Percentiles rank a stretch among this genome's conserved stretches.
These are phyloP conservation scores for Apis dorsata DNA, from an alignment of 1,140 invertebrate genomes.

Conservation along the genomic window DNA sequence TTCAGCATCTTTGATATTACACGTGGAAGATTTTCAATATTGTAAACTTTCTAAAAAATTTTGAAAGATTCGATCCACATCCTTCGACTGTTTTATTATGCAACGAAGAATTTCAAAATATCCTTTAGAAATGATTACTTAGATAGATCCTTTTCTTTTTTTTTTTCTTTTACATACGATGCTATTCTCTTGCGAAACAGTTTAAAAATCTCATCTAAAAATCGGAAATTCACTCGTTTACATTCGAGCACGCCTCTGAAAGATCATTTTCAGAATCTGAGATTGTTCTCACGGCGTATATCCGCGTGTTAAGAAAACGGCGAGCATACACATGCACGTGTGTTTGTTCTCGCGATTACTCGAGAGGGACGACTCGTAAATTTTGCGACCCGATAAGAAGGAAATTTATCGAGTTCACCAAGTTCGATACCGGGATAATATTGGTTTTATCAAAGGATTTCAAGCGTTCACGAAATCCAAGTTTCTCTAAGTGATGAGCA, in stretches of 20 bases:
- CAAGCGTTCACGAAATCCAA: background rate
- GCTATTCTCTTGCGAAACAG: no score
- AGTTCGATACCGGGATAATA: conserved; percentile 23
- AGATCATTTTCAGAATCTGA: background rate
- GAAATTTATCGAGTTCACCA: conserved; percentile 21
- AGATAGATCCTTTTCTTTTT: no score
- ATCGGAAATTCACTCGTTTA: background rate
- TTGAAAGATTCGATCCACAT: no score
- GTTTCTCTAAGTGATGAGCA: background rate
- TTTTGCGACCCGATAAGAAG: conserved; percentile 12
- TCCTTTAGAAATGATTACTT: no score
- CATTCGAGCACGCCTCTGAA: background rate
- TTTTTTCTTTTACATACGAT: no score
- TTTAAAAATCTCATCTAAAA: background rate
- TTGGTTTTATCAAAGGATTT: conserved; percentile 32
- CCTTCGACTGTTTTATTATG: no score
- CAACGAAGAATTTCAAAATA: no score
- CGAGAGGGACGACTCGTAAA: conserved; percentile 16
- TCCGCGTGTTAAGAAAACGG: background rate
- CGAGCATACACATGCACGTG: background rate
- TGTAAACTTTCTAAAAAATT: no score
- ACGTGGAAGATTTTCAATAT: no score
- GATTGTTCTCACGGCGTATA: background rate
- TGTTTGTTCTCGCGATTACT: conserved; percentile 12
- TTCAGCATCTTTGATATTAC: no score